These are phyloP conservation scores for Bubo scandiacus DNA, from an alignment of 2,113 vertebrate genomes.

Conservation along the genomic window DNA sequence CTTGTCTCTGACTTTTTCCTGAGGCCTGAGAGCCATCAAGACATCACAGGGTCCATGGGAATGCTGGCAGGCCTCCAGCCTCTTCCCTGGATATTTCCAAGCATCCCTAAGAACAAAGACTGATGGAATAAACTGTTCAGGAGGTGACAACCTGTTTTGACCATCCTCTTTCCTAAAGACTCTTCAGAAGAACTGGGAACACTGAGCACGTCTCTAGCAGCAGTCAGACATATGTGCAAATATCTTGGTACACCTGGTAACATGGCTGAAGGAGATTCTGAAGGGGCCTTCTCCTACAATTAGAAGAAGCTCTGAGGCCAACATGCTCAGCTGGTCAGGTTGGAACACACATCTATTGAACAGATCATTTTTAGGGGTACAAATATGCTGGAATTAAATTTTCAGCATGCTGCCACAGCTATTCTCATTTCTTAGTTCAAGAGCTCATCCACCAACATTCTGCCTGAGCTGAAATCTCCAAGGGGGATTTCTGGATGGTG, in stretches of 20 bases:
- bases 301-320: background rate
- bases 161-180: background rate
- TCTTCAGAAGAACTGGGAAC: background rate
- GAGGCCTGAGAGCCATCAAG: background rate
- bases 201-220: background rate
- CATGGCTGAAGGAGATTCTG: background rate
- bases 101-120: background rate
- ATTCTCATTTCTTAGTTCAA: background rate
- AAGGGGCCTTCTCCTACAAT: background rate
- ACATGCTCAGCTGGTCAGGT: background rate
- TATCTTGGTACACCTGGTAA: background rate
- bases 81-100: background rate
- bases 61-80: background rate
- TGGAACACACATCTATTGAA: background rate
- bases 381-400: background rate
- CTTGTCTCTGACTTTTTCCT: background rate
- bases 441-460: background rate
- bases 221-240: background rate
- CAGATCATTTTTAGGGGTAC: background rate
- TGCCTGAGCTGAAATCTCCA: background rate
- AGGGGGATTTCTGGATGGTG: background rate
- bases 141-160: background rate
- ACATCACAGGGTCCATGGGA: background rate
- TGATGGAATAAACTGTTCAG: background rate
- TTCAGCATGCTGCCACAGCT: background rate